These are phyloP conservation scores for Reticulitermes lucifugus DNA, from an alignment of 2,888 invertebrate genomes.

Conservation along the genomic window DNA sequence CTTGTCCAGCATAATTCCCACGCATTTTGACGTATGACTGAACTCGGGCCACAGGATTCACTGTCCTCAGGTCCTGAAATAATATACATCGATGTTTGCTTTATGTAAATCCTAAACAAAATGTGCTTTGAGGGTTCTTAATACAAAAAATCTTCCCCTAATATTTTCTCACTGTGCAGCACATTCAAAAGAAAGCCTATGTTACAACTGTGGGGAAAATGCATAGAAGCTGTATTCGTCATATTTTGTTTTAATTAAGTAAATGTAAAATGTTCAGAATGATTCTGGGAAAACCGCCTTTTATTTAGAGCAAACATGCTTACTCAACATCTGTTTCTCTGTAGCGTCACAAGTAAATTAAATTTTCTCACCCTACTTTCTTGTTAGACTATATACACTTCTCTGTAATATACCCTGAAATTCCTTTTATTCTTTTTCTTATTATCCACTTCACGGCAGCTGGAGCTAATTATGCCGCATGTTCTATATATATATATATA, in stretches of 20 bases:
- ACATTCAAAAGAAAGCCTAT: too few species aligned
- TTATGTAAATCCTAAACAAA: too few species aligned
- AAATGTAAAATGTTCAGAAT: background rate
- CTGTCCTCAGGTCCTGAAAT: too few species aligned
- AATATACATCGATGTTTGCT: too few species aligned
- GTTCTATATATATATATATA: background rate
- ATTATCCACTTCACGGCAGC: conserved; percentile 1
- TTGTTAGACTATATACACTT: background rate
- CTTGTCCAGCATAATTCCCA: too few species aligned
- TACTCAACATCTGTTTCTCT: conserved; percentile 4
- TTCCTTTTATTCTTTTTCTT: conserved; percentile 3
- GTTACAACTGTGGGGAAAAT: background rate
- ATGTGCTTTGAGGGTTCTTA: too few species aligned
- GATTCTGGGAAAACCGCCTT: background rate
- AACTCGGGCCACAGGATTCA: too few species aligned
- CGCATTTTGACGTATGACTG: too few species aligned
- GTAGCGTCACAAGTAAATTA: background rate
- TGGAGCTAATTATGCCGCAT: background rate
- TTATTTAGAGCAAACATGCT: conserved; percentile 2
- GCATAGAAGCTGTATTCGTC: too few species aligned
- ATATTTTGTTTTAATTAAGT: background rate
- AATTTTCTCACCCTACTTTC: background rate
- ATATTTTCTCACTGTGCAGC: too few species aligned
- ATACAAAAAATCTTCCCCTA: too few species aligned
- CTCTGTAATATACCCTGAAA: background rate